Evolutionary conservation across 2,113 vertebrate genomes (phyloP), one percentile per base, ranked within the genome.

Genomic region (Labeo rohita): DNA sequence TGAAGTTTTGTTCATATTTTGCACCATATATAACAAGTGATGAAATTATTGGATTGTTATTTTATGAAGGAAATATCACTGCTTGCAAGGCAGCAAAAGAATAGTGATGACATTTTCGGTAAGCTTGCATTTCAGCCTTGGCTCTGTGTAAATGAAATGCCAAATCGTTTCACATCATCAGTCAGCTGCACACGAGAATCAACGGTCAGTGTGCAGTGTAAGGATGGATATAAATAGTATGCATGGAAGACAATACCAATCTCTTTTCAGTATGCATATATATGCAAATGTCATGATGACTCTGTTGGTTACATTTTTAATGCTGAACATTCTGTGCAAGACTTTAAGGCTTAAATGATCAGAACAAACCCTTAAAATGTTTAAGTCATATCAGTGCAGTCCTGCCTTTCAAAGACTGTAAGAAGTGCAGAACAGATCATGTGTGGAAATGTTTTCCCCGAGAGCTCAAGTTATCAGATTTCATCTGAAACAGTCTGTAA

Each of bases 381-480:
- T 59, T 3, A 16, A 79, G 54, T 21, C 43, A 45, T 12, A 15
- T 45, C 36, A 23, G 21, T 80, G 8, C 2, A 61, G 9, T 23
- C 9, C 52, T 43, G 76, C 36, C 3, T 10, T 39, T 3, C 16
- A 80, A 21, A 80, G 54, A 49, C 45, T 66, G 18, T 59, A 23
- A 23, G 59, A 34, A 34, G n/a, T 49, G 43, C 72, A 74, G 72
- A 74, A 23, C 45, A 23, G 72, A 74, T 74, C 13, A 63, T 63
- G 36, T 80, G n/a, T 80, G 56, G 21, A 61, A 45, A 79, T 59
- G 54, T 63, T 80, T 61, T 61, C 36, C n/a, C 52, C n/a, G 54
- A 61, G 77, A 79, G 18, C 77, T 80, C 77, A 45, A 7, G 36
- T 61, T 61, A 63, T 80, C 77, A 80, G 77, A 80, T 80, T 80